Base-by-base conservation (phyloP, 2,113 vertebrate species). In the Ranitomeya variabilis region DNA sequence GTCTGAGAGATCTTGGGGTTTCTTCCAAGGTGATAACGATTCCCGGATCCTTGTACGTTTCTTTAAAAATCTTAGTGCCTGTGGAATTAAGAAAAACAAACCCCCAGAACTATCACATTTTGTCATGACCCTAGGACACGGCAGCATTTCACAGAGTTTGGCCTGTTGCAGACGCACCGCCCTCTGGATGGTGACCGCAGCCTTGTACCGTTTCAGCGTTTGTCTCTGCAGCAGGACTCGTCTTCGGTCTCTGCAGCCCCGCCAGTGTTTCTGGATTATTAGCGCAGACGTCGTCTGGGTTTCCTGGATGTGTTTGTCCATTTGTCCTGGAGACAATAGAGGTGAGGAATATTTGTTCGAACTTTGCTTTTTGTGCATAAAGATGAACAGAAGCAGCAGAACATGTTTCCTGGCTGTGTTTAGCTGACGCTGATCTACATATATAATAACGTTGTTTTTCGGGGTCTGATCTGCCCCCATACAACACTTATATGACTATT, bases 241-340 rank as follows among this genome's bases (percentile, higher is more conserved):
- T 55, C 89, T 95, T 92, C 97, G 94, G 89, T 94, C 95, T 90
- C 92, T 94, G 93, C 96, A 94, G 19, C 97, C 97, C 94, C 96
- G 93, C 97, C 97, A 99, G 52, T 94, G 93, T 90, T 94, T 98
- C 94, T 99, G 98, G 91, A 99, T 97, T 90, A 95, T 90, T 90
- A 98, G 66, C 51, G 97, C 97, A 1, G 98, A 96, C 88, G 93
- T 95, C 0, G 93, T 94, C 91, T 98, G 95, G 18, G 96, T 93
- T 92, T 97, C 96, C 71, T 91, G 94, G 91, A 98, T 92, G 92
- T 96, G 96, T 60, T 94, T 93, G 91, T 95, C 92, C 92, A 99
- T 91, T 92, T 97, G 97, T 92, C 94, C 95, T 95, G 91, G 21
- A 92, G 89, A 55, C 66, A 2, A 52, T 1, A 67, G 16, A 2